Base-by-base conservation (phyloP, 2,888 invertebrate genomes). In the Thymelicus sylvestris region DNA sequence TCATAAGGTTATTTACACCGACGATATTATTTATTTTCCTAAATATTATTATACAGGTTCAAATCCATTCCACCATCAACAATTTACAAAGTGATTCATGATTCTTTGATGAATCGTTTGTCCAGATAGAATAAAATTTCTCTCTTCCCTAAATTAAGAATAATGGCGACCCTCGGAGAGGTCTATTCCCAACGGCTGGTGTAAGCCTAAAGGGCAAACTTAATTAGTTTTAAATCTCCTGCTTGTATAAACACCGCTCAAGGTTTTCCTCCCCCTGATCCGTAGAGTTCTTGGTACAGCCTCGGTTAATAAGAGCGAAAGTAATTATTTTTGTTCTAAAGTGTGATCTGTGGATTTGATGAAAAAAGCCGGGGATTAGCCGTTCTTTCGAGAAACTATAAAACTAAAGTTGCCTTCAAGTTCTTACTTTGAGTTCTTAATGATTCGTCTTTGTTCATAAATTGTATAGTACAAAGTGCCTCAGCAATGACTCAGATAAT, bases 161-260 rank as follows among this genome's bases (percentile, higher is more conserved):
- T 69, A 69, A 69, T 69, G 64, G 69, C 69, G 47, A 59, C 38
- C 63, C 69, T 64, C 38, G 39, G 48, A 69, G 48, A 48, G 69
- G 55, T 68, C 63, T 48, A 59, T 69, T 64, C 69, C 64, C 19
- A 48, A 48, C 48, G 69, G 68, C 52, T 47, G 68, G 39, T 64
- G 64, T 64, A 48, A 64, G 69, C 64, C 70, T 65, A 65, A 60
- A 70, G 70, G 70, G 70, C 65, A 65, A 65, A 65, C 70, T 65
- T 69, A 69, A 69, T 69, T 69, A 69, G 69, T 69, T 64, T 69
- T 69, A 69, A 69, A 69, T 64, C 69, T 69, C 69, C 61, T 50
- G 64, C 50, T 59, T 65, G 31, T 70, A 70, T 65, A 70, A 64
- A 70, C 70, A 65, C 65, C 59, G 65, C 60, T 41, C 60, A 70